Evolutionary conservation across 2,888 invertebrate species (phyloP), one percentile per base, ranked within the genome.

Genomic region (Chalcosyrphus nemorum): DNA sequence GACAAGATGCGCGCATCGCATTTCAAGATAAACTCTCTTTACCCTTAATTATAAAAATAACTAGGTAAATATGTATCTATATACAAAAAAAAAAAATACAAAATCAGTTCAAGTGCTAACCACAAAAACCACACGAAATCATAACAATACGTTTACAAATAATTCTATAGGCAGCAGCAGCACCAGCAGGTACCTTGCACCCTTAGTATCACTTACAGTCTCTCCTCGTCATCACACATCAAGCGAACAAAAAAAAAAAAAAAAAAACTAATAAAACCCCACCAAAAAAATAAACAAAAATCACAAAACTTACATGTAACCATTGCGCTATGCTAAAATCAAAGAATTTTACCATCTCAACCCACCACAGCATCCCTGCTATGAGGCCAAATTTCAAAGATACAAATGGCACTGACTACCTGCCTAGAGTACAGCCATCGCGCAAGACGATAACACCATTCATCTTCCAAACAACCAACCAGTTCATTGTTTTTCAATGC

Each of bases 31-130:
- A n/a, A n/a, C n/a, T n/a, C n/a, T n/a, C n/a, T n/a, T n/a, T 24
- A 24, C 4, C 24, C 24, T 4, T 24, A 2, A 24, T n/a, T 24
- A 24, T 24, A 24, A 4, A 24, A 24, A 24, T 32, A 15, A 15
- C 1, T 41, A 15, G 6, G 13, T 17, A 13, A 1, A 15, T 47
- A 47, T 11, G 32, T 32, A 32, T 6, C 27, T 27, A 27, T 27
- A 5, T 27, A 27, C 27, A n/a, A n/a, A n/a, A 57, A 57, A n/a
- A n/a, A 21, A 24, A 43, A 27, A 47, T 11, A 21, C 52, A 54
- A 72, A 81, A 76, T 68, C 70, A 76, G 81, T 76, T 81, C 81
- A 81, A 81, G 76, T 81, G 65, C 52, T 81, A 50, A 81, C 81
- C 76, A 71, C 81, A 71, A 81, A 78, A 47, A 59, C 76, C 81